A percentile compares a stretch with the other conserved stretches of the same genome.
Evolutionary conservation across 2,888 invertebrate species (phyloP).

Genomic region (Parnassius smintheus): DNA sequence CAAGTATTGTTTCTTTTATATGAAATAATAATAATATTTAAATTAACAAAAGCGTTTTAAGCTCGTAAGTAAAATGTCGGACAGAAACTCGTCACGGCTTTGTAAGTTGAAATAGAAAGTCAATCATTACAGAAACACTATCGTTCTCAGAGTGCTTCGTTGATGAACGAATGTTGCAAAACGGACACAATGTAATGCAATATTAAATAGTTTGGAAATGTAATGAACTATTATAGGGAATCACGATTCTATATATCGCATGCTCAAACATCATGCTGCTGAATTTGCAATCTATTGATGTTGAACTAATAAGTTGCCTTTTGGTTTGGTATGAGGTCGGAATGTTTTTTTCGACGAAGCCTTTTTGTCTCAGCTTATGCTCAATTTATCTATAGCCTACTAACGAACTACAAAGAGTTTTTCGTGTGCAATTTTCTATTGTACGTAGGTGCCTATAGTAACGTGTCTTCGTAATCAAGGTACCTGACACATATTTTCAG

Average conservation of each 20-base stretch:
- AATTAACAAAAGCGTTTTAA: constrained; percentile 3
- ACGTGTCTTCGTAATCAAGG: too few relatives aligned
- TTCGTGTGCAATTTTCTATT: too few relatives aligned
- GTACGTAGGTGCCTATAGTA: too few relatives aligned
- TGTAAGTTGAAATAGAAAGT: constrained; percentile 66
- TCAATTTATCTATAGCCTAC: neutral
- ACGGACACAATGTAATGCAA: constrained; percentile 19
- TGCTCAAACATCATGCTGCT: constrained; percentile 1
- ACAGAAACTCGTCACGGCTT: constrained; percentile 43
- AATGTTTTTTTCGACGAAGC: constrained; percentile 3
- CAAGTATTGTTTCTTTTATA: neutral
- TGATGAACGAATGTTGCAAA: constrained; percentile 23
- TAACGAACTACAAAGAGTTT: neutral
- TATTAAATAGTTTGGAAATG: constrained; percentile 31
- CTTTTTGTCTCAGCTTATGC: neutral
- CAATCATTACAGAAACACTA: constrained; percentile 24
- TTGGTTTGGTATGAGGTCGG: constrained; percentile 6
- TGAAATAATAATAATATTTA: neutral
- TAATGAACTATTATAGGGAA: constrained; percentile 15
- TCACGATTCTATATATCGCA: constrained; percentile 34
- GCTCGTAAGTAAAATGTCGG: constrained; percentile 8
- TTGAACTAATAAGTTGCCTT: neutral
- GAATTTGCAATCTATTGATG: constrained; percentile 6
- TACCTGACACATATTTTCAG: too few relatives aligned
- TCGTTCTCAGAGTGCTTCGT: constrained; percentile 18